Base-by-base conservation (phyloP, 2,797 vertebrate species). In the Anguilla obscura region DNA sequence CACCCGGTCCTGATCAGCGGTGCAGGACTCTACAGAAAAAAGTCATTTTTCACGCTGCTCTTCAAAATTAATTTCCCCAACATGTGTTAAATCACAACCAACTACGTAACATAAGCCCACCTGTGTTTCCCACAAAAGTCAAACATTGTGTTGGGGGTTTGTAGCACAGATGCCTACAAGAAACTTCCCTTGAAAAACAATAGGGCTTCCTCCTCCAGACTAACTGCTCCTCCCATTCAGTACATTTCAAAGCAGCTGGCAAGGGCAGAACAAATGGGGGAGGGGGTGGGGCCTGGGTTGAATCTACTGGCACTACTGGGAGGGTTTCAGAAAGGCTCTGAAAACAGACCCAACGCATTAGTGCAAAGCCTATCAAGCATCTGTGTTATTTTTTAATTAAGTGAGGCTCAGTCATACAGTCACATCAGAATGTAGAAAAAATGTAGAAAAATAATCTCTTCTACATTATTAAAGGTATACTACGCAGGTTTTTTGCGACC, bases 341-440 rank as follows among this genome's bases (percentile, higher is more conserved):
- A 74, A 74, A 74, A 74, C 69, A 74, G 9, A 30, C 30, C 69
- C 30, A 74, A 33, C 10, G 69, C 69, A 74, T 74, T 74, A 74
- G 69, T 36, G 27, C 30, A 74, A 74, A 36, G 69, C 30, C 87
- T 21, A 79, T 36, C 85, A 36, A 33, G n/a, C 45, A 74, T 86
- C 85, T 86, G 45, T 87, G 63, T 76, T 66, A 86, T 63, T 74
- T 66, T 89, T 89, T 84, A 84, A 69, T 88, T 90, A 33, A 63
- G 54, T 82, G 69, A 33, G 85, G 10, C 54, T 54, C 52, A 54
- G 8, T 54, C 60, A 21, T 10, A 48, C 48, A 80, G n/a, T 56
- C 83, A 24, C 8, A 50, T 54, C 52, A 52, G 88, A 89, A 54
- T 85, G 40, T 45, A 45, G 40, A 40, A 40, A 40, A 40, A 40